Percentiles rank a stretch among this genome's conserved stretches.
Conservation (phyloP, 2,888 invertebrate genomes). For the Odontomyia ornata region DNA sequence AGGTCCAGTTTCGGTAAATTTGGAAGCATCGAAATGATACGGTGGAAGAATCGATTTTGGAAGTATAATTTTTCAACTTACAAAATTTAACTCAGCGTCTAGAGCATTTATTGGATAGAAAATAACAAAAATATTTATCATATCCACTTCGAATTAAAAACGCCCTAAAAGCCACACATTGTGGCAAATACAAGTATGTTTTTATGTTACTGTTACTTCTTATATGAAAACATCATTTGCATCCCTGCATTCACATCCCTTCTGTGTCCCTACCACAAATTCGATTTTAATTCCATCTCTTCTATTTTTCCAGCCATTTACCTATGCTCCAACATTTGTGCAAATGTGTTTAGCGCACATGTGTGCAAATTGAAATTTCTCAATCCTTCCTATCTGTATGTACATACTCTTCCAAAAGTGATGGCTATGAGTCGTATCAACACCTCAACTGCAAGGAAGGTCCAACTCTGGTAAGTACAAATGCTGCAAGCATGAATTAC, state of each 20-base stretch:
- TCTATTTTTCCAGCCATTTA: constrained; percentile 3
- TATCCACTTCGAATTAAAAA: no score
- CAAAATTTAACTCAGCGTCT: no score
- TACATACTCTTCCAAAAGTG: neutral
- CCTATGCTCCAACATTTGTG: neutral
- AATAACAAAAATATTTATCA: no score
- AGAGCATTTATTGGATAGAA: no score
- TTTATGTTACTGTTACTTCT: no score
- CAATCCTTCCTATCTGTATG: neutral
- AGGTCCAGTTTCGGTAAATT: neutral
- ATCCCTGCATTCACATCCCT: neutral
- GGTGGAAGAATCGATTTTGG: neutral
- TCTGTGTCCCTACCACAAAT: neutral
- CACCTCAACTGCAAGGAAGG: neutral
- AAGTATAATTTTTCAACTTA: neutral
- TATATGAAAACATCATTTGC: no score
- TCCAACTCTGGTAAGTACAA: neutral
- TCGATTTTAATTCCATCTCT: neutral
- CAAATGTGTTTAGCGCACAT: neutral
- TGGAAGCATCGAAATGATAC: neutral
- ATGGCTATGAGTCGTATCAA: neutral
- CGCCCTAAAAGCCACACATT: no score
- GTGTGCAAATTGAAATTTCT: constrained; percentile 13
- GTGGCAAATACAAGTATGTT: no score
- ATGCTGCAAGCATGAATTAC: neutral